Evolutionary conservation across 2,113 vertebrate genomes (phyloP).

Genomic region (Lates calcarifer): DNA sequence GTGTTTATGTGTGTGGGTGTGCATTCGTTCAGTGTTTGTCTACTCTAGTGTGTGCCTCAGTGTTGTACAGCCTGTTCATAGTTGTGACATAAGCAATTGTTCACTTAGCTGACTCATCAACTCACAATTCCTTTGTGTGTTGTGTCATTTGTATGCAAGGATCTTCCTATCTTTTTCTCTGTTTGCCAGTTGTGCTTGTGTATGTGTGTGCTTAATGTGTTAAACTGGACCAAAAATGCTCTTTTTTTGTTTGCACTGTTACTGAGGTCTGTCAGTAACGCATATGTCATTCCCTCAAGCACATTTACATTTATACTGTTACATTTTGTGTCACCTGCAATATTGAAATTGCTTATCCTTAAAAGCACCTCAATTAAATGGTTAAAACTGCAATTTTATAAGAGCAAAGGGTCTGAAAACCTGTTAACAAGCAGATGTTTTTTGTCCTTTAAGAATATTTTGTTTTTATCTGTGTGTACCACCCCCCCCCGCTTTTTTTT

Average conservation of each 20-base stretch:
- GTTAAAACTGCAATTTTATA: constrained; percentile 8
- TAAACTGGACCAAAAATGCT: neutral
- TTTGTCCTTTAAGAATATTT: constrained; percentile 13
- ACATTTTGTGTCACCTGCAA: constrained; percentile 2
- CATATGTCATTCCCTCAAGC: constrained; percentile 7
- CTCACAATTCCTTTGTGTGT: constrained; percentile 32
- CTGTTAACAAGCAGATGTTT: constrained; percentile 32
- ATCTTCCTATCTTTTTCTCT: neutral
- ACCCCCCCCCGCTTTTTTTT: no score
- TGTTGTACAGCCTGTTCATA: constrained; percentile 25
- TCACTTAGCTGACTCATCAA: constrained; percentile 38
- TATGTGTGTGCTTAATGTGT: neutral
- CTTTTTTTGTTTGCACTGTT: neutral
- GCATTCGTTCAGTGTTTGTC: constrained; percentile 18
- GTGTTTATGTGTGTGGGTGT: constrained; percentile 24
- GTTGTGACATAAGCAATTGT: constrained; percentile 25
- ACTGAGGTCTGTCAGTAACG: neutral
- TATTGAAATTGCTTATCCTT: neutral
- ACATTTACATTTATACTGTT: constrained; percentile 2
- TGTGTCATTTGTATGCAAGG: constrained; percentile 33
- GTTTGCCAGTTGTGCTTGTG: neutral
- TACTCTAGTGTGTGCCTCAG: constrained; percentile 26
- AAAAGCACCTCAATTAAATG: neutral
- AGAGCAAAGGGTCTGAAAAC: constrained; percentile 2
- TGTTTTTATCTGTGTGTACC: constrained; percentile 3